phyloP scores from a whole-genome alignment of 2,888 invertebrate genomes.

The Caenorhabditis macrosperma region DNA sequence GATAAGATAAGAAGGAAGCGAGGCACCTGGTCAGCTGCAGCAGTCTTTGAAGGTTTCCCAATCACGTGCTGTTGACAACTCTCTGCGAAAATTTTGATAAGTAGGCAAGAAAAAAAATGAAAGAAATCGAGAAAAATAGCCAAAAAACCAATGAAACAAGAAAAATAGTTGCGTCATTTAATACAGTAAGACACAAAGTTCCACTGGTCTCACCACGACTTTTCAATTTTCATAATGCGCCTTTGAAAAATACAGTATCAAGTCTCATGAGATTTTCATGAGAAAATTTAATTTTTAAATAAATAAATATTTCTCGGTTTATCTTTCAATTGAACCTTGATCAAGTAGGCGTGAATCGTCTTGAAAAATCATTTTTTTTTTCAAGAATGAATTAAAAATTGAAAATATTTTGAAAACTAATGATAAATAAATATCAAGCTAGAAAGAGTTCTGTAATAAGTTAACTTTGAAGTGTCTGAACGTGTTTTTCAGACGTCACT shows the following conservation, averaged over 20 bases:
- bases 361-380: too few relatives aligned
- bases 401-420: too few relatives aligned
- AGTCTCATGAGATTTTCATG: neutral
- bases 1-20: slow-evolving; percentile 15
- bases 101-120: neutral
- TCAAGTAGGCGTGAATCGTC: too few relatives aligned
- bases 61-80: neutral
- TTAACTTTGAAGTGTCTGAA: too few relatives aligned
- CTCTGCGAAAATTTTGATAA: neutral
- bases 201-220: neutral
- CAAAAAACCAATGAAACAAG: neutral
- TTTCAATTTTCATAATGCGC: neutral
- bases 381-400: too few relatives aligned
- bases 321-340: too few relatives aligned
- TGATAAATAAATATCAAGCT: too few relatives aligned
- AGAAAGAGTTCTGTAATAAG: too few relatives aligned
- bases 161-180: neutral
- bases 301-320: too few relatives aligned
- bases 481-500: too few relatives aligned
- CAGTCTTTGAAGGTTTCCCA: slow-evolving; percentile 19
- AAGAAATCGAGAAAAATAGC: neutral
- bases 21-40: slow-evolving; percentile 4
- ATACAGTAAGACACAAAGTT: neutral
- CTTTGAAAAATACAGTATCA: neutral
- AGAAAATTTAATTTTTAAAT: neutral